phyloP scores from a whole-genome alignment of 2,113 vertebrate genomes.

The Emberiza fucata region DNA sequence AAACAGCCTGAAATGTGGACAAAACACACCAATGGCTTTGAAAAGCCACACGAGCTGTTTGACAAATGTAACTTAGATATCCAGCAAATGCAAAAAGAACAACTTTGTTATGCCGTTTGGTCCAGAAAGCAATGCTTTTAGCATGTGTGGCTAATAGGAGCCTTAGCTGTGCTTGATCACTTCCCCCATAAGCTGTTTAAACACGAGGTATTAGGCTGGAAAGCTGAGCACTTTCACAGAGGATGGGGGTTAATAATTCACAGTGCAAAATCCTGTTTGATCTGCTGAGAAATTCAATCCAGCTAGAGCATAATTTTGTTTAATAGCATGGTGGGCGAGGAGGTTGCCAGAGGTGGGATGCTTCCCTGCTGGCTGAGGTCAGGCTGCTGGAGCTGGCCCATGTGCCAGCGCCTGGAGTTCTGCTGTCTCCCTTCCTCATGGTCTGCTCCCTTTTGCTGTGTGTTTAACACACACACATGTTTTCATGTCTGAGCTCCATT shows the following conservation, averaged over 20 bases:
- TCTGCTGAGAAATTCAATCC: not conserved
- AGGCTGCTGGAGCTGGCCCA: not conserved
- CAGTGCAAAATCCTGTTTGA: constrained; percentile 14
- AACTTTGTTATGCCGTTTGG: not conserved
- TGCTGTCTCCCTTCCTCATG: not conserved
- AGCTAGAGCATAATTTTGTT: constrained; percentile 8
- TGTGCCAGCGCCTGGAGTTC: not conserved
- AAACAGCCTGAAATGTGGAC: not conserved
- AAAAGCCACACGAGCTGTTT: not conserved
- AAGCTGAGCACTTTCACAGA: not conserved
- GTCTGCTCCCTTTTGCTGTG: not conserved
- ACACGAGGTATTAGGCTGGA: not conserved
- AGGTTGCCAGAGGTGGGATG: not conserved
- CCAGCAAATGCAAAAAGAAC: not conserved
- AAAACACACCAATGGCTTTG: not conserved
- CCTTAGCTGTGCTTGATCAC: not conserved
- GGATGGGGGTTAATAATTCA: not conserved
- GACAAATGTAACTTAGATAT: not conserved
- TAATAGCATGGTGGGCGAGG: not conserved
- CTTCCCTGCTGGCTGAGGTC: constrained; percentile 19
- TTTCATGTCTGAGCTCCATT: not conserved
- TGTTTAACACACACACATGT: not conserved
- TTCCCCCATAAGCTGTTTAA: constrained; percentile 24
- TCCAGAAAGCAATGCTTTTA: not conserved
- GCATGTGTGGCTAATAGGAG: not conserved